phyloP scores from a whole-genome alignment of 2,113 vertebrate genomes.

The Cichladusa arquata region DNA sequence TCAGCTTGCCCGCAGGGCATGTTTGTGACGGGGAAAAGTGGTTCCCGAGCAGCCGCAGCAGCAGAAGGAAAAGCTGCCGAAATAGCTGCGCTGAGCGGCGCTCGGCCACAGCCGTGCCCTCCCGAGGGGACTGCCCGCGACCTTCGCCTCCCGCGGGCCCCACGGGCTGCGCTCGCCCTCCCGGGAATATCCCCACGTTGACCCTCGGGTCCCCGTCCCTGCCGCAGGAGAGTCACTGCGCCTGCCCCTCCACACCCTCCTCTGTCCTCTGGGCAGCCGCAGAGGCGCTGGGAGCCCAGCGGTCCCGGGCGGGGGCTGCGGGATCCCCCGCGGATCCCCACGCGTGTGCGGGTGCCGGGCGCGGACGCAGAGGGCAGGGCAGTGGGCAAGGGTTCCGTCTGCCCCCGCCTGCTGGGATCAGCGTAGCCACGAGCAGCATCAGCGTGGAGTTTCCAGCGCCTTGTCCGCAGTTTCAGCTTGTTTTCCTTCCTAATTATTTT shows the following conservation, averaged over 20 bases:
- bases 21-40: background rate
- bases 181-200: no score
- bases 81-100: background rate
- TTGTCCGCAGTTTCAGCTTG: background rate
- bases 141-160: background rate
- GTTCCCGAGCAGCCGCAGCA: background rate
- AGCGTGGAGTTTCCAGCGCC: background rate
- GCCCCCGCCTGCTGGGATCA: background rate
- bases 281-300: background rate
- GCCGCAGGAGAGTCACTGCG: background rate
- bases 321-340: background rate
- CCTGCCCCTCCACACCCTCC: background rate
- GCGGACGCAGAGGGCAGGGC: background rate
- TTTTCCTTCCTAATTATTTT: conserved; percentile 41
- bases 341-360: background rate
- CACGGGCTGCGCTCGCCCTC: background rate
- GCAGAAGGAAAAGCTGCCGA: conserved; percentile 1
- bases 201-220: background rate
- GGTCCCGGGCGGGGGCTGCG: background rate
- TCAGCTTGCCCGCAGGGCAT: background rate
- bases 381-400: background rate
- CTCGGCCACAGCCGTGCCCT: background rate
- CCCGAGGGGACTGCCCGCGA: background rate
- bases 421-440: background rate
- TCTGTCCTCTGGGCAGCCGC: background rate